Evolutionary conservation across 2,113 vertebrate genomes (phyloP).

Genomic region (Hypomesus transpacificus): DNA sequence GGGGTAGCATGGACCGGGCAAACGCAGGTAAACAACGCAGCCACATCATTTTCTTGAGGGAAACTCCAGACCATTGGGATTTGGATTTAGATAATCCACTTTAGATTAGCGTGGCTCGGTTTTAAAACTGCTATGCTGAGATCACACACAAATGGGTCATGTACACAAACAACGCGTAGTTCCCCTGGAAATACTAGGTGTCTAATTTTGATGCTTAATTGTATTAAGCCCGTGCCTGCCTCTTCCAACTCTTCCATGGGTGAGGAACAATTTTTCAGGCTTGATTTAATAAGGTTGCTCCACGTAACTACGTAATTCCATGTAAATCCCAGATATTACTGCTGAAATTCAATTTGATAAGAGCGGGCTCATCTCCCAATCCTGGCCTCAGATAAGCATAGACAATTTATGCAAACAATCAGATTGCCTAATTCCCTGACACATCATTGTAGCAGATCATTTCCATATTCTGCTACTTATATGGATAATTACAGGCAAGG

Average conservation of each 20-base stretch:
- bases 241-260: constrained; percentile 37
- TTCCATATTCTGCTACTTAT: constrained; percentile 53
- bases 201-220: constrained; percentile 29
- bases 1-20: constrained; percentile 33
- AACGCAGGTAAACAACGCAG: constrained; percentile 59
- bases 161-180: constrained; percentile 14
- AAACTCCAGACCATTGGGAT: constrained; percentile 73
- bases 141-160: constrained; percentile 71
- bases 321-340: constrained; percentile 48
- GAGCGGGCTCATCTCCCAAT: constrained; percentile 42
- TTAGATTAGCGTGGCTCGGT: constrained; percentile 72
- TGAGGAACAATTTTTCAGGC: constrained; percentile 49
- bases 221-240: constrained; percentile 22
- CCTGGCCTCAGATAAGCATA: constrained; percentile 41
- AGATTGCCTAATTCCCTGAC: constrained; percentile 47
- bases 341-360: constrained; percentile 50
- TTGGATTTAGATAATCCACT: constrained; percentile 79
- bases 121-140: constrained; percentile 68
- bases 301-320: constrained; percentile 42
- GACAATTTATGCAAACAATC: constrained; percentile 49
- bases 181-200: constrained; percentile 25
- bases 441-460: constrained; percentile 50
- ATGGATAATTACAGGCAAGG: constrained; percentile 46
- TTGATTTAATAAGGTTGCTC: constrained; percentile 45
- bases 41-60: constrained; percentile 62